Evolutionary conservation across 2,113 vertebrate genomes (phyloP), one percentile per base, ranked within the genome.

Genomic region (Psettodes erumei): DNA sequence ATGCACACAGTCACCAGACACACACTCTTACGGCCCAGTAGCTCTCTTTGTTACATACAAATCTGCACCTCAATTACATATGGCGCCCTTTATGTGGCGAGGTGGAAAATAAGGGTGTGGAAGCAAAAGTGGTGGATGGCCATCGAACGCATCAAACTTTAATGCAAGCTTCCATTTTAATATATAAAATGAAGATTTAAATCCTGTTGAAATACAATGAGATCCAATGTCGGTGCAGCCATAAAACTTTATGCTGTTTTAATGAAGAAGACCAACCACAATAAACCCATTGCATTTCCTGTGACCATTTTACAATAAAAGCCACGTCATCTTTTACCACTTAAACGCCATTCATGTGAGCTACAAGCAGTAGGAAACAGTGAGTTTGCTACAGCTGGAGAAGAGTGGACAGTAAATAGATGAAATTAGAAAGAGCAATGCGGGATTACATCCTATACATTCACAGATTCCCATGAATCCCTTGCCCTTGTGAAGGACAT

Each of bases 1-100:
- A 71, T 32, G 23, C 40, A 58, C 2, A n/a, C 51, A 28, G 47
- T 23, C 23, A 54, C 58, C 65, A 77, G 54, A 77, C 38, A 54
- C 65, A 37, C 21, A 12, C 59, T 72, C 35, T 35, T 27, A 25
- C 16, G 15, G 19, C 23, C 37, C 30, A 23, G 42, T 15, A 47
- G 56, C n/a, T n/a, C n/a, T n/a, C n/a, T n/a, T n/a, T n/a, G n/a
- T n/a, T n/a, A n/a, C n/a, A n/a, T n/a, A n/a, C 0, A 8, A 69
- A 48, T 71, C 56, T 28, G 0, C 30, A 62, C 28, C 19, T 33
- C 19, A 10, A 51, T 64, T 55, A 42, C 37, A 6, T 40, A 60
- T 28, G 54, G 9, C 38, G 15, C 7, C 59, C 8, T 70, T 43
- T 4, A 42, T 75, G 33, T 21, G 6, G 19, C 12, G 0, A 30